A percentile compares a stretch with the other conserved stretches of the same genome.
Conservation (phyloP, 2,113 vertebrate genomes). For the Cyphomyrus plagiostoma region DNA sequence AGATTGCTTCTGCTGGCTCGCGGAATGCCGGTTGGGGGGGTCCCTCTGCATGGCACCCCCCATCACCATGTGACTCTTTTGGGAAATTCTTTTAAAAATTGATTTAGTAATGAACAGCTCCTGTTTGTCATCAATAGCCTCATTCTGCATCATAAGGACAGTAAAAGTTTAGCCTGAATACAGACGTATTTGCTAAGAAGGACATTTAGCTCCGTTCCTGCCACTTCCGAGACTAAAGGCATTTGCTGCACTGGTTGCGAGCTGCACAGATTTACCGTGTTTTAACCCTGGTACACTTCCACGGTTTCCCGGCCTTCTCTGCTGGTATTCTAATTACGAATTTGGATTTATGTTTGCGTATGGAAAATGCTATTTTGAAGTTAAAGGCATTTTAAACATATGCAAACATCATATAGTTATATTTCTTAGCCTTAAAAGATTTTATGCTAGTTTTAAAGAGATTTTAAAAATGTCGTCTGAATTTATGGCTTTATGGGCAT, state of each 20-base stretch:
- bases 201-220: not conserved
- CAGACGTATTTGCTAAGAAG: constrained; percentile 29
- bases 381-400: not conserved
- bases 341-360: not conserved
- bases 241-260: not conserved
- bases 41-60: constrained; percentile 80
- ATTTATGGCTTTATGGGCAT: not conserved
- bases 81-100: constrained; percentile 82
- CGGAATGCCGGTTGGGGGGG: constrained; percentile 74
- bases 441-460: not conserved
- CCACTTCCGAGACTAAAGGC: not conserved
- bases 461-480: not conserved
- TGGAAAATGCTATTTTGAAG: not conserved
- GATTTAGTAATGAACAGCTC: constrained; percentile 90
- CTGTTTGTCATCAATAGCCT: constrained; percentile 71
- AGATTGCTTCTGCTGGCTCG: constrained; percentile 80
- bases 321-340: not conserved
- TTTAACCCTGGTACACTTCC: not conserved
- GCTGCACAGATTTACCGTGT: not conserved
- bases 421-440: not conserved
- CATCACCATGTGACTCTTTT: constrained; percentile 71
- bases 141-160: constrained; percentile 64
- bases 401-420: not conserved
- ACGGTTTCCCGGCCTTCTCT: not conserved
- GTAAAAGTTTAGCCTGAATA: constrained; percentile 62